phyloP scores from a whole-genome alignment of 2,113 vertebrate species.

The Deroptyus accipitrinus region DNA sequence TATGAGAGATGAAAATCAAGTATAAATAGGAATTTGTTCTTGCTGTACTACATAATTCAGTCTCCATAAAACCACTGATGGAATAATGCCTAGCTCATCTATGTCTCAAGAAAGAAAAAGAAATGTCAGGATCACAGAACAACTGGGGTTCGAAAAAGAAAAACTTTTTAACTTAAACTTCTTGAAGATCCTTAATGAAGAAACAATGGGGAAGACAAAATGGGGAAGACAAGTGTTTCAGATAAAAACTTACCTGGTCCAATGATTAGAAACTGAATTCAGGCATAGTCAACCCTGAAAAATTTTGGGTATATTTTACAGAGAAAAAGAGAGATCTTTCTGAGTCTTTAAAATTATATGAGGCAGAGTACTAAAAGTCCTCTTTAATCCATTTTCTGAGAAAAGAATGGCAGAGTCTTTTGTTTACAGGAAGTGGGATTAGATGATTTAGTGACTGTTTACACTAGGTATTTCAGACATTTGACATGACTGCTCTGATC shows the following conservation, averaged over 20 bases:
- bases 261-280: background rate
- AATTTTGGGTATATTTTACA: background rate
- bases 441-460: background rate
- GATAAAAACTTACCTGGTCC: background rate
- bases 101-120: background rate
- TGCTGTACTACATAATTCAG: background rate
- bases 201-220: background rate
- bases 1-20: background rate
- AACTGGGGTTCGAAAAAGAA: background rate
- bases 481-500: background rate
- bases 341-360: background rate
- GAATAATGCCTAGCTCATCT: background rate
- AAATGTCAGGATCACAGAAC: background rate
- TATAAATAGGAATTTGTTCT: background rate
- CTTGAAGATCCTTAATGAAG: background rate
- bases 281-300: background rate
- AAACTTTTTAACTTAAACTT: background rate
- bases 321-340: background rate
- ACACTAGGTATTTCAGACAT: background rate
- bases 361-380: background rate
- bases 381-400: constrained; percentile 28
- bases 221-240: background rate
- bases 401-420: background rate
- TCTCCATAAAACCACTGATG: background rate
- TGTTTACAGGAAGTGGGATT: constrained; percentile 40